These are phyloP conservation scores for Platorchestia sp. DNA, from an alignment of 1,140 invertebrate genomes.

Conservation along the genomic window DNA sequence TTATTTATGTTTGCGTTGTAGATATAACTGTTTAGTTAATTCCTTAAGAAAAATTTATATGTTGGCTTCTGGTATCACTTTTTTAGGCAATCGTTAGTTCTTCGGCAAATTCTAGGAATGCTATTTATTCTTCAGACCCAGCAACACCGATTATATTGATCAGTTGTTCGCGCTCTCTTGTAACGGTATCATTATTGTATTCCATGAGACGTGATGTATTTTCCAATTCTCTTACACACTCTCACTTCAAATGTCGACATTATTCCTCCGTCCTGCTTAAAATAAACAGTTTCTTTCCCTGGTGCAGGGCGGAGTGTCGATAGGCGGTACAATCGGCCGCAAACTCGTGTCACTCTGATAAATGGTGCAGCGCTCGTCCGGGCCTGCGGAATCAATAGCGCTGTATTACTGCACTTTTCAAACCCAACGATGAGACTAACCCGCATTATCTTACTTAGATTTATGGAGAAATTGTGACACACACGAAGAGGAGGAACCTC, in stretches of 20 bases:
- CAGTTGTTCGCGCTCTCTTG: no score
- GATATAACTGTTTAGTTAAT: no score
- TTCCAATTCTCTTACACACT: not conserved
- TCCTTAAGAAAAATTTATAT: no score
- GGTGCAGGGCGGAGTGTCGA: not conserved
- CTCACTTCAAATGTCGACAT: not conserved
- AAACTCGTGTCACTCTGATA: slow-evolving; percentile 21
- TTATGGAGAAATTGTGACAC: not conserved
- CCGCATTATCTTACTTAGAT: not conserved
- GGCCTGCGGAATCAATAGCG: slow-evolving; percentile 8
- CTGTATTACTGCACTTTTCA: not conserved
- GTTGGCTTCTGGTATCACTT: no score
- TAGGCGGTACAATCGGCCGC: not conserved
- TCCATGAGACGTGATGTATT: not conserved
- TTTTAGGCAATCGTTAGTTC: no score
- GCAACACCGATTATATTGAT: no score
- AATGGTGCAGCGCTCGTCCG: not conserved
- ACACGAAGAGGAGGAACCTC: not conserved
- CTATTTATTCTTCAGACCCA: no score
- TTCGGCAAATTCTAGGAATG: no score
- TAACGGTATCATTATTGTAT: not conserved
- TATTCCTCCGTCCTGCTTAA: not conserved
- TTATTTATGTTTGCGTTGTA: no score
- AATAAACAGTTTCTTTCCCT: not conserved
- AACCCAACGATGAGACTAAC: not conserved